phyloP scores from a whole-genome alignment of 1,140 invertebrate genomes.

The Heliconius eleuchia region DNA sequence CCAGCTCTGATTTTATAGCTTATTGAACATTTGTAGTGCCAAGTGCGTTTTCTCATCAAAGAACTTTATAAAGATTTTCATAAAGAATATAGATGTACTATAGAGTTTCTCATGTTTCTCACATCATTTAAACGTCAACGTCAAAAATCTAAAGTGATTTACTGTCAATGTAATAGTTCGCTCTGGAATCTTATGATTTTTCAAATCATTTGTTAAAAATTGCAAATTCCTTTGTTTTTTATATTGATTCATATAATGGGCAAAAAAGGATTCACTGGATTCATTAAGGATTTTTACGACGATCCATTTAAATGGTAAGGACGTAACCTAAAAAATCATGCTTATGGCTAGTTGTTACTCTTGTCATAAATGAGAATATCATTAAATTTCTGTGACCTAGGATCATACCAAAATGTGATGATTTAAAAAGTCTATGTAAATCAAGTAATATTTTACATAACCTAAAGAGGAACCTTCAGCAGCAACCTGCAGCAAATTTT shows the following conservation, averaged over 20 bases:
- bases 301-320: conserved; percentile 77
- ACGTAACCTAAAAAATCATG: conserved; percentile 50
- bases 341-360: neutral
- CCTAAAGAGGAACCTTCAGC: too few relatives aligned
- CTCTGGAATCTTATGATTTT: neutral
- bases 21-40: too few relatives aligned
- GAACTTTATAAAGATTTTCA: too few relatives aligned
- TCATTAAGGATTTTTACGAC: conserved; percentile 68
- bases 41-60: too few relatives aligned
- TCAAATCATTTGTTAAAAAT: neutral
- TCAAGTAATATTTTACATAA: too few relatives aligned
- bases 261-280: conserved; percentile 60
- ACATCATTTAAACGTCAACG: neutral
- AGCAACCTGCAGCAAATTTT: too few relatives aligned
- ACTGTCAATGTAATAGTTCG: neutral
- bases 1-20: too few relatives aligned
- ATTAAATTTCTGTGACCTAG: too few relatives aligned
- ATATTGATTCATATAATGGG: conserved; percentile 56
- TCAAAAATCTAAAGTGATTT: neutral
- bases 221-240: neutral
- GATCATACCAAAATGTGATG: too few relatives aligned
- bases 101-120: too few relatives aligned
- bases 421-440: too few relatives aligned
- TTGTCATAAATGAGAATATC: neutral
- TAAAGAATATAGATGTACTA: too few relatives aligned